Percentiles rank a stretch among this genome's conserved stretches.
These are phyloP conservation scores for Plectrocnemia conspersa DNA, from an alignment of 1,140 invertebrate genomes.

Conservation along the genomic window DNA sequence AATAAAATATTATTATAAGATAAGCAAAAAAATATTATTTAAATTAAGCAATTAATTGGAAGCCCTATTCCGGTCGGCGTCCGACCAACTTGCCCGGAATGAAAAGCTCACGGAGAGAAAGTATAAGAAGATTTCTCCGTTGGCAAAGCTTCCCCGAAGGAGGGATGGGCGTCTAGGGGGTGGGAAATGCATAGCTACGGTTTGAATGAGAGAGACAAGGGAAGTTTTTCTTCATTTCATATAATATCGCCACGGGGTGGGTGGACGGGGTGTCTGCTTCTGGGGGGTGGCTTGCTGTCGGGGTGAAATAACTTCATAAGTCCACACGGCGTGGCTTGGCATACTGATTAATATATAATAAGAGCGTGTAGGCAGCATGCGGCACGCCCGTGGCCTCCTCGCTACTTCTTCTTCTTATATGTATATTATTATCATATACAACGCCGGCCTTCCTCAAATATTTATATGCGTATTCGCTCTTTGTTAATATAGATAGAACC, in stretches of 20 bases:
- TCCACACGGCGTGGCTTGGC: constrained; percentile 33
- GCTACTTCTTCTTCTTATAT: too few relatives aligned
- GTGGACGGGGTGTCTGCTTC: not conserved
- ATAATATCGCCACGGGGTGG: constrained; percentile 30
- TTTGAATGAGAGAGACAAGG: constrained; percentile 34
- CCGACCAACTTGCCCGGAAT: constrained; percentile 28
- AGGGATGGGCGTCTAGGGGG: constrained; percentile 1
- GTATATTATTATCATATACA: too few relatives aligned
- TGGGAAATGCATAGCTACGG: constrained; percentile 29
- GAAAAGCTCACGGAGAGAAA: constrained; percentile 31
- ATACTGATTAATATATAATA: constrained; percentile 37
- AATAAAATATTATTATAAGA: too few relatives aligned
- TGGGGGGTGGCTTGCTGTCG: not conserved
- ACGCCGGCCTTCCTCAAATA: too few relatives aligned
- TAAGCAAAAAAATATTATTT: too few relatives aligned
- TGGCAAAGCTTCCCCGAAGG: constrained; percentile 24
- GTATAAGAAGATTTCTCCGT: constrained; percentile 35
- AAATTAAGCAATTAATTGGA: too few relatives aligned
- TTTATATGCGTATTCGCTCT: too few relatives aligned
- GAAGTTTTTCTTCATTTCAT: constrained; percentile 37
- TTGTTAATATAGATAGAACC: too few relatives aligned
- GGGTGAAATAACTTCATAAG: constrained; percentile 35
- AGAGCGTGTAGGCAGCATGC: constrained; percentile 27
- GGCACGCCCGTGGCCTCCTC: too few relatives aligned
- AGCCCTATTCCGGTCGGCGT: too few relatives aligned